These are phyloP conservation scores for Lophotriccus pileatus DNA, from an alignment of 2,797 vertebrate genomes.

Conservation along the genomic window DNA sequence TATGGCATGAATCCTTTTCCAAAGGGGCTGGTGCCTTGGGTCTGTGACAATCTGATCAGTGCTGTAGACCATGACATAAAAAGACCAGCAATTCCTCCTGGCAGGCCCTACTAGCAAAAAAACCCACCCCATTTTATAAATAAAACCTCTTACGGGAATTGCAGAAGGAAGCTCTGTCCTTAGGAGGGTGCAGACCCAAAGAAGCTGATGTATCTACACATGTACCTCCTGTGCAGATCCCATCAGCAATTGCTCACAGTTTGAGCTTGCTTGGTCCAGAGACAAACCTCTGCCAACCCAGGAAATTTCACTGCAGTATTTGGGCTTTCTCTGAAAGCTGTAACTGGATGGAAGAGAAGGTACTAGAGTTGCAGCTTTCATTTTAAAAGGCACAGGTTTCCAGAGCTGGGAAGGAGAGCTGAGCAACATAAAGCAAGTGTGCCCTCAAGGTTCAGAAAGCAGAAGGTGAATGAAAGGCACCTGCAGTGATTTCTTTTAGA, in stretches of 20 bases:
- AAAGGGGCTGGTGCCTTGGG: not conserved
- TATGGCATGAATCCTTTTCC: not conserved
- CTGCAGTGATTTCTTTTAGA: slow-evolving; percentile 25
- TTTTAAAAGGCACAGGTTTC: not conserved
- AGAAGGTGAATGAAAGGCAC: slow-evolving; percentile 28
- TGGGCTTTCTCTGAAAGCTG: not conserved
- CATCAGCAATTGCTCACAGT: not conserved
- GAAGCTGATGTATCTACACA: accelerated
- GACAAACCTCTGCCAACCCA: not conserved
- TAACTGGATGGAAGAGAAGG: not conserved
- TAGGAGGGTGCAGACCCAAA: not conserved
- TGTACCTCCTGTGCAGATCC: not conserved
- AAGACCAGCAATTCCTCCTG: slow-evolving; percentile 10
- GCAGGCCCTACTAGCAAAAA: not conserved
- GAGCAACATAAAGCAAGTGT: slow-evolving; percentile 14
- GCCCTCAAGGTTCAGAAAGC: slow-evolving; percentile 34
- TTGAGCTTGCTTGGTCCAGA: not conserved
- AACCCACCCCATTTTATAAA: not conserved
- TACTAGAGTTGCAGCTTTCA: not conserved
- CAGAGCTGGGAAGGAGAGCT: not conserved
- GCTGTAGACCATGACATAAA: not conserved
- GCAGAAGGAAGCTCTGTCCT: not conserved
- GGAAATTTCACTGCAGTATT: not conserved
- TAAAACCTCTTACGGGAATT: not conserved
- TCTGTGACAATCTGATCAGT: not conserved